Base-by-base conservation (phyloP, 2,888 invertebrate species). In the Gastrophysa polygoni region DNA sequence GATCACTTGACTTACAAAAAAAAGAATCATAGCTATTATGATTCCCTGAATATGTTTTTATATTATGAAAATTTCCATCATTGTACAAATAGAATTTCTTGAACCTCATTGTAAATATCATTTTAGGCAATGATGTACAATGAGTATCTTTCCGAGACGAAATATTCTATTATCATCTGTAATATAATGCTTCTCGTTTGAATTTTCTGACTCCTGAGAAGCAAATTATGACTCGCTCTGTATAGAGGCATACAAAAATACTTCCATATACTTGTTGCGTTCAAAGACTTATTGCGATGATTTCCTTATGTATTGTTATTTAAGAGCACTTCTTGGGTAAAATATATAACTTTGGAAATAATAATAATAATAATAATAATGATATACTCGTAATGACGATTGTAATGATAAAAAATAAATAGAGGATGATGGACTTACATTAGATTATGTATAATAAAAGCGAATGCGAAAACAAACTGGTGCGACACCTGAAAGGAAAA, bases 331-430 rank as follows among this genome's bases (percentile, higher is more conserved):
- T 63, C 44, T 46, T 50, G 58, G 38, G 52, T 51, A 34, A 51
- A 64, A 51, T 58, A 64, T 61, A 64, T 61, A 46, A 55, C 54
- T 55, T 58, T 58, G 50, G 51, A 55, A 58, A 64, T 55, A 57
- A 56, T 24, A 38, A 52, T n/a, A 61, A 55, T 58, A 54, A 64
- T 50, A 57, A 57, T 28, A 24, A 51, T 11, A 54, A 10, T 34
- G 34, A 28, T 24, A 34, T 34, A 28, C n/a, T n/a, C n/a, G n/a
- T 18, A 51, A 43, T 18, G 28, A 58, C 50, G 28, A 43, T 24
- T 24, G 17, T 58, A 58, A 68, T 67, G 68, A 70, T 68, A 67
- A 66, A 73, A 71, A 75, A 74, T 73, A 74, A 75, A 75, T 74
- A 74, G 71, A 66, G 14, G 38, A 69, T 59, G 65, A 68, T 67